Base-by-base conservation (phyloP, 2,797 vertebrate species). In the Cottoperca gobio region DNA sequence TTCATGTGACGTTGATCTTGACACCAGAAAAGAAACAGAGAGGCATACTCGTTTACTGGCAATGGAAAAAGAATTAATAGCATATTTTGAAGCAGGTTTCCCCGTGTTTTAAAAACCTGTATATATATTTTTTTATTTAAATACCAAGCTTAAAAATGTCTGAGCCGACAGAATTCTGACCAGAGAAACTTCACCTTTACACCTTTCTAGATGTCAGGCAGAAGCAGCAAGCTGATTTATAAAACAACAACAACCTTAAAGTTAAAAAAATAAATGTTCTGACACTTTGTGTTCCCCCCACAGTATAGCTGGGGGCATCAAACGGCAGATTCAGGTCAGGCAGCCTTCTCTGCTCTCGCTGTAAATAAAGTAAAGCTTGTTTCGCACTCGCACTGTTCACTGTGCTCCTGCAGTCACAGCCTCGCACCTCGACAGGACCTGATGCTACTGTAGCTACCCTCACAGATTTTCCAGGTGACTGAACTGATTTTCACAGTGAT, bases 321-420 rank as follows among this genome's bases (percentile, higher is more conserved):
- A 66, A 42, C 37, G 23, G 70, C 73, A 82, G 74, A 83, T 76
- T 73, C 60, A 39, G 71, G 81, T 78, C 83, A 79, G 76, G 48
- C 73, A 53, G 43, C 31, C 35, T 24, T 43, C 31, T 70, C 23
- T 19, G 57, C 60, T 73, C 76, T 82, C 37, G 6, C 66, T 53
- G 70, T 42, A 77, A 79, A 71, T 55, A 65, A n/a, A 76, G 54
- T 43, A 8, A 43, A n/a, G 53, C 31, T 68, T 49, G 59, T 67
- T 76, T 50, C 53, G 68, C 33, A 1, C 48, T 64, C 1, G 45
- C 52, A n/a, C n/a, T n/a, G n/a, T n/a, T 78, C 50, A 23, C 67
- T 14, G 50, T 2, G 52, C 55, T 53, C 31, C 64, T 35, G 42
- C 65, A 68, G 78, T 80, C 73, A 55, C 42, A 68, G 57, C 31